Percentiles rank a stretch among this genome's conserved stretches.
Conservation (phyloP, 2,888 invertebrate species). For the Hyposoter dolosus region DNA sequence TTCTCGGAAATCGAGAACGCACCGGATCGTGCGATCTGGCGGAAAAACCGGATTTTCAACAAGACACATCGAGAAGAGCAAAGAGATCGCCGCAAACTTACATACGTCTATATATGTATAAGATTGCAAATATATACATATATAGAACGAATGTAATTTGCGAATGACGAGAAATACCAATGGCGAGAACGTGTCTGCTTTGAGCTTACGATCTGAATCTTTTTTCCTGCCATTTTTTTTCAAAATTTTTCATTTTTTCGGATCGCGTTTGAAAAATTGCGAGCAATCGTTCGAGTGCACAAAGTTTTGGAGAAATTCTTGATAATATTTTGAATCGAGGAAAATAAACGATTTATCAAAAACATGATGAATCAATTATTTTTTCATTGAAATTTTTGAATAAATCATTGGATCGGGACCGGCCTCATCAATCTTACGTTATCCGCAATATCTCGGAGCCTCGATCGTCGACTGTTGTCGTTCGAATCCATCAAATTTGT, state of each 20-base stretch:
- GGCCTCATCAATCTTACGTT: background rate
- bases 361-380: background rate
- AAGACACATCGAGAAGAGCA: conserved; percentile 56
- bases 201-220: conserved; percentile 15
- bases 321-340: background rate
- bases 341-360: background rate
- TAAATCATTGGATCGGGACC: background rate
- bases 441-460: background rate
- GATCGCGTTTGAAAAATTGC: background rate
- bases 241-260: background rate
- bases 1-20: conserved; percentile 70
- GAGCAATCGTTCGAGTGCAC: background rate
- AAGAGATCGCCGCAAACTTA: conserved; percentile 55
- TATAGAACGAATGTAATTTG: conserved; percentile 45
- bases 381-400: background rate
- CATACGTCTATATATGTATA: conserved; percentile 7
- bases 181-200: conserved; percentile 36
- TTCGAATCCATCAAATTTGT: background rate
- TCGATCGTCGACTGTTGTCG: background rate
- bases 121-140: conserved; percentile 10
- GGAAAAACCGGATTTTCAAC: conserved; percentile 66
- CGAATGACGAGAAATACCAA: conserved; percentile 61
- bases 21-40: conserved; percentile 55
- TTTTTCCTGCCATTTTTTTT: background rate
- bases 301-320: background rate